These are phyloP conservation scores for Anguilla pacifica DNA, from an alignment of 2,797 vertebrate species.

Conservation along the genomic window DNA sequence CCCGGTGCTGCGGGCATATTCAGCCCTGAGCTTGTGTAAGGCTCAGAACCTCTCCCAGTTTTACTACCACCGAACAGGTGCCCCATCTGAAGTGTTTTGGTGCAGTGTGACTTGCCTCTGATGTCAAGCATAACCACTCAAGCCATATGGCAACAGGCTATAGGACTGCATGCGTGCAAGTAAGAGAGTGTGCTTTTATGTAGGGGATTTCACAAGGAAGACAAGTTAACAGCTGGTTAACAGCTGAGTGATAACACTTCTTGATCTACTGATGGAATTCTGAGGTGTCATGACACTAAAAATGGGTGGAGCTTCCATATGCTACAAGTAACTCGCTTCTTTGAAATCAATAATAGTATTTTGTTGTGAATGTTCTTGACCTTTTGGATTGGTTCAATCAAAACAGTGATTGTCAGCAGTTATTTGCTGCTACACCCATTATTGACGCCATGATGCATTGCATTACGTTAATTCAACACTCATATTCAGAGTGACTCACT, in stretches of 20 bases:
- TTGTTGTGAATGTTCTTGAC: not conserved
- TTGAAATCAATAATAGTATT: not conserved
- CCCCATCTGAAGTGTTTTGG: not conserved
- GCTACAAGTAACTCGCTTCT: not conserved
- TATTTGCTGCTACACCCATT: not conserved
- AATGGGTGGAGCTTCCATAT: not conserved
- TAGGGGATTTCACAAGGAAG: not conserved
- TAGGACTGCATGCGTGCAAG: not conserved
- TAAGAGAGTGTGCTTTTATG: not conserved
- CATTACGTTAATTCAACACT: not conserved
- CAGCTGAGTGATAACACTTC: not conserved
- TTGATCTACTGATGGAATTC: not conserved
- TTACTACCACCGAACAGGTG: not conserved
- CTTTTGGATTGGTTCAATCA: not conserved
- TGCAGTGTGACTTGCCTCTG: not conserved
- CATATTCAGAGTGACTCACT: too few species aligned
- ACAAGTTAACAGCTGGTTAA: not conserved
- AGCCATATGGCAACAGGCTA: not conserved
- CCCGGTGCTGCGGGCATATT: not conserved
- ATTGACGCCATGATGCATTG: not conserved
- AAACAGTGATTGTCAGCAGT: not conserved
- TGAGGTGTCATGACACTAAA: not conserved
- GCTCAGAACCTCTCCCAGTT: not conserved
- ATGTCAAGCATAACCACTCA: not conserved
- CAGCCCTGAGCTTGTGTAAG: not conserved